A percentile compares a stretch with the other conserved stretches of the same genome.
Conservation (phyloP, 2,113 vertebrate species). For the Chaetodon trifascialis region DNA sequence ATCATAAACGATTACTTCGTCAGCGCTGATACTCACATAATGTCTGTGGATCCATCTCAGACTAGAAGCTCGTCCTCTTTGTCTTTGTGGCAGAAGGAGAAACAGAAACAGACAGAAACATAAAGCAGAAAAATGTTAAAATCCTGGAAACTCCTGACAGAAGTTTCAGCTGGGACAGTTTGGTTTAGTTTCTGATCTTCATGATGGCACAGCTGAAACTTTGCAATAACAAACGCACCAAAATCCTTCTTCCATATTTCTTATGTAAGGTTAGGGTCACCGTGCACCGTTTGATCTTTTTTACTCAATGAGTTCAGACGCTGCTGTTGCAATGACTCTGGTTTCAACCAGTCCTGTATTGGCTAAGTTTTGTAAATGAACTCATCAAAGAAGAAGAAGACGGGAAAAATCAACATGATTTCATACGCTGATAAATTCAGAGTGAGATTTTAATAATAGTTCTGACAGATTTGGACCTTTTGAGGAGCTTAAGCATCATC, state of each 20-base stretch:
- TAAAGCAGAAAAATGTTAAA: neutral
- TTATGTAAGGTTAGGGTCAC: no score
- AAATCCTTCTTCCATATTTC: no score
- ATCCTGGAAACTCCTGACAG: neutral
- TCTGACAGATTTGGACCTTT: neutral
- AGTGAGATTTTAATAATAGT: neutral
- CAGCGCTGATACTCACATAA: slow-evolving; percentile 29
- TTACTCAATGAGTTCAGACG: no score
- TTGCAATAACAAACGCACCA: no score
- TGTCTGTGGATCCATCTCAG: slow-evolving; percentile 1
- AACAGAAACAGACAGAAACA: neutral
- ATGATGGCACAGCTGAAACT: no score
- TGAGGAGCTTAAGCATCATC: neutral
- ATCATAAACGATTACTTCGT: neutral
- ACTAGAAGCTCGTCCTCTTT: neutral
- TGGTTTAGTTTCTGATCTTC: neutral
- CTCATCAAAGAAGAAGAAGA: neutral
- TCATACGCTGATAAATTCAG: neutral
- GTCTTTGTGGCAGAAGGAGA: rapidly evolving
- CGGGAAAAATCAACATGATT: neutral
- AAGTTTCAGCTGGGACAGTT: neutral
- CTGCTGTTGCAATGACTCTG: neutral
- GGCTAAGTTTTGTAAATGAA: neutral
- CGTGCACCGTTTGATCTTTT: no score
- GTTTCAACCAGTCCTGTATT: neutral